Evolutionary conservation across 2,888 invertebrate genomes (phyloP).

Genomic region (Agrotis puta): DNA sequence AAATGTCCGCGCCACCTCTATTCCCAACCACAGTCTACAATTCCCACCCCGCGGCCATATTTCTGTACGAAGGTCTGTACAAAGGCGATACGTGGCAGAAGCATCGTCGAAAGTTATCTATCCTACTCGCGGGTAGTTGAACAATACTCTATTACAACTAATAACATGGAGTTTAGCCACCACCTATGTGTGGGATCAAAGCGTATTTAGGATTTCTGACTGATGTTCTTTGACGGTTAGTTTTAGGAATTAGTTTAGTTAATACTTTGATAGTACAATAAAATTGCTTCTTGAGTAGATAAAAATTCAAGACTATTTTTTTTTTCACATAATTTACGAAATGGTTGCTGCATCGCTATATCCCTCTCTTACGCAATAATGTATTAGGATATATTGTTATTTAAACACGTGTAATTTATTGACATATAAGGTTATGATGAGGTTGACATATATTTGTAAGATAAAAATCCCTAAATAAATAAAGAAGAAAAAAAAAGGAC

Average conservation of each 20-base stretch:
- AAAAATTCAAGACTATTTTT: too few relatives aligned
- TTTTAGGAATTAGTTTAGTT: constrained; percentile 7
- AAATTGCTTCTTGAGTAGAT: too few relatives aligned
- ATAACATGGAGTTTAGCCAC: constrained; percentile 47
- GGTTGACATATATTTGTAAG: too few relatives aligned
- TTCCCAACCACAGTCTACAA: constrained; percentile 55
- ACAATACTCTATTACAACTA: constrained; percentile 67
- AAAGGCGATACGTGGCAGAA: constrained; percentile 81
- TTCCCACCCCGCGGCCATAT: constrained; percentile 73
- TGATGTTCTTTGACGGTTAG: constrained; percentile 12
- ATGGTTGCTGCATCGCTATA: too few relatives aligned
- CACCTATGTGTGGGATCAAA: constrained; percentile 48
- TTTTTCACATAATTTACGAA: too few relatives aligned
- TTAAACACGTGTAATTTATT: too few relatives aligned
- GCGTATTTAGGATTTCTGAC: constrained; percentile 59
- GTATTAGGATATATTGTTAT: too few relatives aligned
- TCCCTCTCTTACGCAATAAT: too few relatives aligned
- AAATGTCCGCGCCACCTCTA: constrained; percentile 12
- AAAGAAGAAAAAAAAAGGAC: too few relatives aligned
- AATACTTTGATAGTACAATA: background rate
- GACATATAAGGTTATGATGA: too few relatives aligned
- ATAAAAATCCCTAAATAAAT: too few relatives aligned
- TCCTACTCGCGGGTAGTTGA: constrained; percentile 68
- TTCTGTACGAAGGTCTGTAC: constrained; percentile 75
- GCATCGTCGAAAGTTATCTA: constrained; percentile 69